These are phyloP conservation scores for Heliconius sara DNA, from an alignment of 2,888 invertebrate species.

Conservation along the genomic window DNA sequence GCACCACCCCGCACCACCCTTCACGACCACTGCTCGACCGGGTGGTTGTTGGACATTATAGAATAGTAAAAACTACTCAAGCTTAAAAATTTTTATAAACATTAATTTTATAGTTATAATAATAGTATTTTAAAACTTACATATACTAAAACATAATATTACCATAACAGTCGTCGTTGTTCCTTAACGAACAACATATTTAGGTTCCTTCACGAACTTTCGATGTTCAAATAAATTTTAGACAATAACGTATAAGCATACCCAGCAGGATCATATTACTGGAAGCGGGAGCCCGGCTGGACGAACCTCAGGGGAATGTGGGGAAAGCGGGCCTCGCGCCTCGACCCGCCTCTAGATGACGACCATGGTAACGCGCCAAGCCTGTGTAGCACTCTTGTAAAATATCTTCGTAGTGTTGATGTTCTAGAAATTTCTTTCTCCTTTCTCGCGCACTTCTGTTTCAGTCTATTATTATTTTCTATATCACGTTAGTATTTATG, in stretches of 20 bases:
- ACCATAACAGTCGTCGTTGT: neutral
- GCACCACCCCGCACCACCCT: too few species aligned
- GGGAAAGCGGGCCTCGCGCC: conserved; percentile 87
- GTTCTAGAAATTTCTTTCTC: conserved; percentile 14
- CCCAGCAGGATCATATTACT: conserved; percentile 87
- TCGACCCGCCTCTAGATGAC: conserved; percentile 56
- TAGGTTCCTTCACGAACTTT: neutral
- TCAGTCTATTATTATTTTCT: neutral
- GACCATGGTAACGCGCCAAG: conserved; percentile 66
- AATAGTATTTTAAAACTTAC: neutral
- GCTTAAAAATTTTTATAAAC: neutral
- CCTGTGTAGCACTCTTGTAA: conserved; percentile 24
- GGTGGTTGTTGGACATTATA: neutral
- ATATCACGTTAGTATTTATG: neutral
- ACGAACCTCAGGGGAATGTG: conserved; percentile 91
- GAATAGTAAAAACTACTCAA: neutral
- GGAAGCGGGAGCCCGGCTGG: conserved; percentile 91
- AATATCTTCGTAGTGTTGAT: conserved; percentile 6
- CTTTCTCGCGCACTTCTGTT: neutral
- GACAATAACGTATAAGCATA: conserved; percentile 33
- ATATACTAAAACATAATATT: too few species aligned
- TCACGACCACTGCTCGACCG: too few species aligned
- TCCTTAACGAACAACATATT: neutral
- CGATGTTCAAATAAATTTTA: neutral
- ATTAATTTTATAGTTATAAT: too few species aligned